Evolutionary conservation across 2,797 vertebrate species (phyloP).

Genomic region (Poecilia picta): DNA sequence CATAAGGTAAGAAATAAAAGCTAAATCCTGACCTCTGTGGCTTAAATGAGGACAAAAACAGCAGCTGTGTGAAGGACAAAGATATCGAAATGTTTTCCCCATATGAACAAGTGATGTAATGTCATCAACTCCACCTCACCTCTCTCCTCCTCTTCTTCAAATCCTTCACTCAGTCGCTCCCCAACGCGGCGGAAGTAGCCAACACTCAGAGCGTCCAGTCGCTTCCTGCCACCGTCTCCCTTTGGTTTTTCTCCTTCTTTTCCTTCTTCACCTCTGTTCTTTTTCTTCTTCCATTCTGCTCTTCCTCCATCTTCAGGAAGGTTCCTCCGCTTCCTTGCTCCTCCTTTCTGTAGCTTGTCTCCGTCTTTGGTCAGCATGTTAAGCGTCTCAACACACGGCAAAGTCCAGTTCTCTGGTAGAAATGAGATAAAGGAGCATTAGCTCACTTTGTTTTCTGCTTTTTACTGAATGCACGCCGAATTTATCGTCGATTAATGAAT

Average conservation of each 20-base stretch:
- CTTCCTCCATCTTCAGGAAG: slow-evolving; percentile 17
- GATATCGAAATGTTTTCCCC: background rate
- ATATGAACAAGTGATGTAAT: background rate
- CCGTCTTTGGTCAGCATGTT: slow-evolving; percentile 64
- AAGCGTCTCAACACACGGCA: background rate
- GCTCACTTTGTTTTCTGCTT: background rate
- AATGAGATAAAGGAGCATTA: background rate
- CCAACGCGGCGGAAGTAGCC: slow-evolving; percentile 82
- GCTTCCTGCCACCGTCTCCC: slow-evolving; percentile 46
- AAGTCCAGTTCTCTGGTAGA: background rate
- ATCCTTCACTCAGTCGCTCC: slow-evolving; percentile 77
- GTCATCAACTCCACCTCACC: slow-evolving; percentile 61
- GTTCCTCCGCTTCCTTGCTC: slow-evolving; percentile 46
- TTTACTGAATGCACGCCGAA: background rate
- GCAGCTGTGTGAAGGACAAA: background rate
- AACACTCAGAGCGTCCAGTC: slow-evolving; percentile 77
- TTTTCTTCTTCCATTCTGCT: slow-evolving; percentile 22
- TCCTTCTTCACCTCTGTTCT: slow-evolving; percentile 39
- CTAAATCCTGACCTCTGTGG: background rate
- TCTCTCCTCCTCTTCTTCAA: slow-evolving; percentile 78
- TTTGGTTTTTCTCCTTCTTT: slow-evolving; percentile 13
- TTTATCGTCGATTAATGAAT: background rate
- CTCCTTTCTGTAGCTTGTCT: slow-evolving; percentile 37
- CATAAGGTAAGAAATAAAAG: background rate
- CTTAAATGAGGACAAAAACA: background rate